Conservation (phyloP, 2,113 vertebrate species). For the Zosterops japonicus region DNA sequence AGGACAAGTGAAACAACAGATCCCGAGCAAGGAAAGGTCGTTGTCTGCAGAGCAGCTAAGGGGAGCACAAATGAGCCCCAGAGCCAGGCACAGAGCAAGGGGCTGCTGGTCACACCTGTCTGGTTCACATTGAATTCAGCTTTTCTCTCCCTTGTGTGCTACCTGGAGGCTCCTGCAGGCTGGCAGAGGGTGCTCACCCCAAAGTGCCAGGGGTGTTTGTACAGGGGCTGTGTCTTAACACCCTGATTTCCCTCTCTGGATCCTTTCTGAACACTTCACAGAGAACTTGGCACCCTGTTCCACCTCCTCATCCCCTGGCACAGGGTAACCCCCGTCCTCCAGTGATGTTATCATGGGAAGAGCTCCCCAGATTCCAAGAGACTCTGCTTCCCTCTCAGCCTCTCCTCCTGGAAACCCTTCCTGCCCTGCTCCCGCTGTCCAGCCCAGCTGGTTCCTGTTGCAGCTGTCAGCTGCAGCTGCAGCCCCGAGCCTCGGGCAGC, state of each 20-base stretch:
- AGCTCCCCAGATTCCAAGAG: neutral
- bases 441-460: neutral
- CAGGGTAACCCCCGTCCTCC: neutral
- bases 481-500: fast-evolving
- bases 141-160: neutral
- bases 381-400: neutral
- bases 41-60: neutral
- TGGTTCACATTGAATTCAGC: neutral
- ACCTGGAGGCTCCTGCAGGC: neutral
- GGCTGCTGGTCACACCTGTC: neutral
- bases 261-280: neutral
- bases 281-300: neutral
- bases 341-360: fast-evolving
- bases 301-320: fast-evolving
- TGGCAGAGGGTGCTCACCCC: neutral
- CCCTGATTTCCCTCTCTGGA: neutral
- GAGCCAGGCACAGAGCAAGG: neutral
- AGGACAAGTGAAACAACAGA: neutral
- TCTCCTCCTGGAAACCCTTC: neutral
- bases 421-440: neutral
- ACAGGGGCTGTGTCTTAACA: neutral
- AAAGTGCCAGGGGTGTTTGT: neutral
- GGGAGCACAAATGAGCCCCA: neutral
- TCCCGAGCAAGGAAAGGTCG: neutral
- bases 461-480: conserved; percentile 14